Evolutionary conservation across 2,113 vertebrate species (phyloP), one percentile per base, ranked within the genome.

Genomic region (Microtus ochrogaster): DNA sequence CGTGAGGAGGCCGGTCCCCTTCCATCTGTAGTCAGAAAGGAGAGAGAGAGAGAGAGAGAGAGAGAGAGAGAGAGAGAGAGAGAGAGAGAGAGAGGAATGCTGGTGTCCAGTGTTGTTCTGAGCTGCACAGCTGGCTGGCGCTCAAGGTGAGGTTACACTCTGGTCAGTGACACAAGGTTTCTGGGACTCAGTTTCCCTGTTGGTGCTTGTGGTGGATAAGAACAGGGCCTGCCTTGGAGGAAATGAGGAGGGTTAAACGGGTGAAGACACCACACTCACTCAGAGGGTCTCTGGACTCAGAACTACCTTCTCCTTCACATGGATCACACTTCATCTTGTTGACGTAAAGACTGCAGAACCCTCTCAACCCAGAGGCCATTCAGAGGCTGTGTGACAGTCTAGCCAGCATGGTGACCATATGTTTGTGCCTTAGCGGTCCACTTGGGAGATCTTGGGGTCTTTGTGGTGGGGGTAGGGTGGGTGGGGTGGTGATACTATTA

Each of bases 281-380:
- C 66, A n/a, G n/a, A 73, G 81, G 44, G 16, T 49, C 55, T 96
- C 77, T 61, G 36, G 49, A 61, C 36, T 61, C 66, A 63, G 87
- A 79, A 21, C 0, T 5, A 21, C 49, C 33, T 16, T 6, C 28
- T 36, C 47, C 49, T 28, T n/a, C 39, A 22, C 36, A 4, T 21
- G 39, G 44, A 5, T 58, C 30, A 52, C n/a, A 33, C 17, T 28
- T 36, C 55, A 28, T 41, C 24, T 49, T 79, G 24, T 21, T 28
- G 33, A 11, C 0, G 4, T 16, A 8, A 7, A 33, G 63, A 82
- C n/a, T 36, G 30, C 5, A 2, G 28, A 8, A 11, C 19, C 11
- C 49, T 68, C 12, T 76, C 89, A 84, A 8, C 28, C 4, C 22
- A 26, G 9, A 58, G 4, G 19, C 0, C 16, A 0, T 52, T 91